Conservation (phyloP, 2,888 invertebrate species). For the Patella pellucida region DNA sequence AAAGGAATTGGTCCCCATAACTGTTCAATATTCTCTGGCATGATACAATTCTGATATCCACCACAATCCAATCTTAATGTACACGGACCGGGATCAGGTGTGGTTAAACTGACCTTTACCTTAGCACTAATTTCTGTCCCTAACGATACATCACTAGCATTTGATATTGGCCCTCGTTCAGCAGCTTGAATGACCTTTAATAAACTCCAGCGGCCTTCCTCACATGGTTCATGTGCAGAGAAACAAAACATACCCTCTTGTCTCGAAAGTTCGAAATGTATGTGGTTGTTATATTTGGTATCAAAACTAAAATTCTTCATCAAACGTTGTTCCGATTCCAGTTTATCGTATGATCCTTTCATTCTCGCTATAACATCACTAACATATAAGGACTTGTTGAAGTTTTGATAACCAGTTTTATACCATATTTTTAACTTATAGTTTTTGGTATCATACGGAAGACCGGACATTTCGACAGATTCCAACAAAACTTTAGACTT, state of each 20-base stretch:
- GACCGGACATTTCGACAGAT: conserved; percentile 40
- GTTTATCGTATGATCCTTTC: conserved; percentile 34
- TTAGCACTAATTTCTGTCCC: conserved; percentile 23
- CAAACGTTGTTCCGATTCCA: conserved; percentile 32
- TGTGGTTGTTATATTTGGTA: conserved; percentile 41
- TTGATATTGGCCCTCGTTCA: conserved; percentile 18
- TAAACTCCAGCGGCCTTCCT: conserved; percentile 34
- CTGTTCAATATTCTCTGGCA: conserved; percentile 65
- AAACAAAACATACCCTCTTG: conserved; percentile 39
- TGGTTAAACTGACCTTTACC: conserved; percentile 35
- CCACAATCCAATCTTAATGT: conserved; percentile 63
- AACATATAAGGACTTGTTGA: conserved; percentile 37
- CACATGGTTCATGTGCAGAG: conserved; percentile 35
- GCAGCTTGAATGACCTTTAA: conserved; percentile 34
- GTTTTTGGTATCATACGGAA: conserved; percentile 51
- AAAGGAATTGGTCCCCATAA: conserved; percentile 70
- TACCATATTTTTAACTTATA: conserved; percentile 57
- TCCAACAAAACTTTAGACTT: conserved; percentile 40
- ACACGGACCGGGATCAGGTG: conserved; percentile 47
- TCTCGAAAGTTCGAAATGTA: conserved; percentile 33
- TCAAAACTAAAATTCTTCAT: conserved; percentile 39
- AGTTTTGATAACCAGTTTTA: conserved; percentile 44
- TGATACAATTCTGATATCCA: conserved; percentile 67
- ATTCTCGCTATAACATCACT: conserved; percentile 38
- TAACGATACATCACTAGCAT: conserved; percentile 29